A percentile compares a stretch with the other conserved stretches of the same genome.
Evolutionary conservation across 2,797 vertebrate genomes (phyloP).

Genomic region (Alectoris magna): DNA sequence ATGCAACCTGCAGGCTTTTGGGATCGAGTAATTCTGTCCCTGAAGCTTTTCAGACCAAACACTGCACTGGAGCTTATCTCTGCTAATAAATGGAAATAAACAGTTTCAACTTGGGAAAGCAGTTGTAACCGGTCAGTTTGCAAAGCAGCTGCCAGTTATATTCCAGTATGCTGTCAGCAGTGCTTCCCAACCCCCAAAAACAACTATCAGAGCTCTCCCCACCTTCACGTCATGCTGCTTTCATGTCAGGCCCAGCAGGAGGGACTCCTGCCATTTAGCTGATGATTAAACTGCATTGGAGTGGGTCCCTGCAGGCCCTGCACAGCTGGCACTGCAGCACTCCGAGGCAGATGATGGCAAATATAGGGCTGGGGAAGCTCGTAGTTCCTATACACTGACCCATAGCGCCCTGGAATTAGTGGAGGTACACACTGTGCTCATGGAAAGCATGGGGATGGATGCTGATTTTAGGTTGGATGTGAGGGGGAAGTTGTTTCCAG

Average conservation of each 20-base stretch:
- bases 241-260: background rate
- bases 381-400: background rate
- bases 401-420: background rate
- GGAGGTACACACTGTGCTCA: accelerated
- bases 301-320: no score
- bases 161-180: background rate
- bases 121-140: background rate
- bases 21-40: accelerated
- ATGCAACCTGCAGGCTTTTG: accelerated
- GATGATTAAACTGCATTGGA: background rate
- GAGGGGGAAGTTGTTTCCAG: no score
- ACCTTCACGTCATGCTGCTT: no score
- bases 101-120: background rate
- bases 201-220: background rate
- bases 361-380: background rate
- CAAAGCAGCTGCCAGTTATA: background rate
- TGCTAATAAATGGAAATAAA: background rate
- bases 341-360: background rate
- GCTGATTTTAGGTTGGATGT: no score
- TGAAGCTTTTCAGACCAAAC: background rate
- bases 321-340: no score
- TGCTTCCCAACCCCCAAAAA: background rate
- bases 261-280: background rate
- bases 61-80: background rate
- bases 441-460: no score